Evolutionary conservation across 2,113 vertebrate genomes (phyloP).

Genomic region (Rallus limicola): DNA sequence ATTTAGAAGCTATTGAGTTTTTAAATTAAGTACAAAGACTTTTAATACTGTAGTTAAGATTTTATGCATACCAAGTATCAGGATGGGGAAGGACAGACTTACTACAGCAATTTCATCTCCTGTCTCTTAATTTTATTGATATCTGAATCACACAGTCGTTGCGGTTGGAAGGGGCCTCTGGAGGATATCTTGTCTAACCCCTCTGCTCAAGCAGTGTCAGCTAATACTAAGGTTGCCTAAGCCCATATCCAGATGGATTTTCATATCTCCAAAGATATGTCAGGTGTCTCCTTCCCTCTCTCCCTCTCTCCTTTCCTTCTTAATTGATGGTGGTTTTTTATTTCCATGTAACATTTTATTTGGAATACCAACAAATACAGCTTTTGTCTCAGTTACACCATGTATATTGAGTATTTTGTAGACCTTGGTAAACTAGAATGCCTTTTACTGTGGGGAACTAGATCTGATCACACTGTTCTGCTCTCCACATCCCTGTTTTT

Average conservation of each 20-base stretch:
- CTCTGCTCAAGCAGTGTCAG: background rate
- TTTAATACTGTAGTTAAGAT: background rate
- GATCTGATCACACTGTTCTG: background rate
- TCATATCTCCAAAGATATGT: background rate
- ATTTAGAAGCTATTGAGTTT: slow-evolving; percentile 9
- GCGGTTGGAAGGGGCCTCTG: background rate
- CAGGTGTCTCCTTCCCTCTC: background rate
- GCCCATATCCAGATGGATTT: background rate
- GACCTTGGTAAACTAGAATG: background rate
- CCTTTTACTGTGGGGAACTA: background rate
- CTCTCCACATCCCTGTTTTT: background rate
- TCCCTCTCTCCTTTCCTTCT: background rate
- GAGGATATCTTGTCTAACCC: background rate
- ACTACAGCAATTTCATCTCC: background rate
- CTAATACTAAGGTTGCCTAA: background rate
- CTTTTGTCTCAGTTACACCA: background rate
- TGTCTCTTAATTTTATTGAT: background rate
- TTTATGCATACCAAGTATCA: background rate
- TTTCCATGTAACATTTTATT: background rate
- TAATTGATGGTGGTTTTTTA: background rate
- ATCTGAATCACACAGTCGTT: background rate
- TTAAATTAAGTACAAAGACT: slow-evolving; percentile 11
- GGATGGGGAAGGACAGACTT: background rate
- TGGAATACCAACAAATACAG: background rate
- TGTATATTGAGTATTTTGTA: background rate